Evolutionary conservation across 2,113 vertebrate species (phyloP).

Genomic region (Hyla sarda): DNA sequence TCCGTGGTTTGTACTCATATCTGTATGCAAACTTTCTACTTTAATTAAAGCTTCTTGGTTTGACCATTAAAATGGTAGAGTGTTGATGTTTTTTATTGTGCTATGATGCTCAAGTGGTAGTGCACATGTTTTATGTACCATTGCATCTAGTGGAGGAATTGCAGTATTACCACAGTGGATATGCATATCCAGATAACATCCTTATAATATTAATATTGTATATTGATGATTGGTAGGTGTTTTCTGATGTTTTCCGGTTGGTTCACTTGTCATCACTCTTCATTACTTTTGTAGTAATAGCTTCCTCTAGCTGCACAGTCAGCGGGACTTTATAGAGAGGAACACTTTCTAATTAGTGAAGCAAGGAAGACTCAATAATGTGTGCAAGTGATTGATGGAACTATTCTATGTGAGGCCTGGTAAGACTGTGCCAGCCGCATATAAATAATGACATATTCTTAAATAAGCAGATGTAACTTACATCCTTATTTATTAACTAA

Average conservation of each 20-base stretch:
- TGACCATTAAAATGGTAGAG: too few relatives aligned
- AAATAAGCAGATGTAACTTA: neutral
- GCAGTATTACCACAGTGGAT: neutral
- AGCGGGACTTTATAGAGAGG: constrained; percentile 34
- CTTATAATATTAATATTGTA: neutral
- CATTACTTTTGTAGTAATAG: neutral
- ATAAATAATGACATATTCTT: neutral
- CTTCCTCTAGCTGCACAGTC: neutral
- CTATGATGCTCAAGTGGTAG: too few relatives aligned
- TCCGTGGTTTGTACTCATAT: too few relatives aligned
- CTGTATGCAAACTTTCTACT: too few relatives aligned
- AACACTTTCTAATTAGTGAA: neutral
- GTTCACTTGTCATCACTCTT: neutral
- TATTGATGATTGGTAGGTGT: neutral
- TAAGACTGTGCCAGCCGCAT: neutral
- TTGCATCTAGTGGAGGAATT: neutral
- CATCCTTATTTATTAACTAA: neutral
- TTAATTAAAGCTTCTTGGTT: too few relatives aligned
- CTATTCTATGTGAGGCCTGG: neutral
- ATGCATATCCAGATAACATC: neutral
- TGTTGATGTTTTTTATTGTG: too few relatives aligned
- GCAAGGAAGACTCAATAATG: constrained; percentile 16
- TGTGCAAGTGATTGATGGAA: neutral
- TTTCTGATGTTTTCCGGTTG: neutral
- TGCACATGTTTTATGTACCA: too few relatives aligned